Base-by-base conservation (phyloP, 2,113 vertebrate genomes). In the Bungarus multicinctus region DNA sequence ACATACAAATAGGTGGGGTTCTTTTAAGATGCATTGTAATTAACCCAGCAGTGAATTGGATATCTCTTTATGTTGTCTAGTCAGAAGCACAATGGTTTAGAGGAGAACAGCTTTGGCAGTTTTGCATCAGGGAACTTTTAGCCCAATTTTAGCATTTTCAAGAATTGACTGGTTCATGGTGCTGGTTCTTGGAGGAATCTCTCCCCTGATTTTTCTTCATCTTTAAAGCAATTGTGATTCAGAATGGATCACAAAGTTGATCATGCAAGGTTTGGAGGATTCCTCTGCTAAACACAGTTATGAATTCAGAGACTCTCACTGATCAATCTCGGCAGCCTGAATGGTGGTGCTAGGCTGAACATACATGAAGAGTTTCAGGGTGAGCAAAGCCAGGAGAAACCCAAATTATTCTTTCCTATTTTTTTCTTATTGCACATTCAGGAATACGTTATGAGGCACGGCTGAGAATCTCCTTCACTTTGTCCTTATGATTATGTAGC, bases 401-500 rank as follows among this genome's bases (percentile, higher is more conserved):
- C 16, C 69, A 74, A 8, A 34, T 74, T 1, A 7, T 34, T 74
- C 69, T 74, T 39, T 74, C 16, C n/a, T 39, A 23, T 69, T 34
- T 74, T 74, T 39, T 74, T 34, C n/a, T 2, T 74, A 8, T 18
- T 18, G 14, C n/a, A 34, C 16, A 18, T 74, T 74, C n/a, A 74
- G 69, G 6, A 34, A 39, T 74, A 74, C 0, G 2, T 74, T 20
- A 1, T 1, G 6, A 3, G n/a, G 16, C 14, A 18, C 0, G 5
- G 69, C 69, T 74, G n/a, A 18, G 69, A 74, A 39, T 6, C n/a
- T 74, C n/a, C 69, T 39, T 34, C 69, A 39, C n/a, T 39, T 39
- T 6, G 1, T 8, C 69, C 8, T 39, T 34, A 34, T 39, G 16
- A 74, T 20, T 74, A 8, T 39, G 69, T 74, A 7, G 16, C n/a